Percentiles rank a stretch among this genome's conserved stretches.
phyloP scores from a whole-genome alignment of 2,113 vertebrate genomes.

The Phainopepla nitens region DNA sequence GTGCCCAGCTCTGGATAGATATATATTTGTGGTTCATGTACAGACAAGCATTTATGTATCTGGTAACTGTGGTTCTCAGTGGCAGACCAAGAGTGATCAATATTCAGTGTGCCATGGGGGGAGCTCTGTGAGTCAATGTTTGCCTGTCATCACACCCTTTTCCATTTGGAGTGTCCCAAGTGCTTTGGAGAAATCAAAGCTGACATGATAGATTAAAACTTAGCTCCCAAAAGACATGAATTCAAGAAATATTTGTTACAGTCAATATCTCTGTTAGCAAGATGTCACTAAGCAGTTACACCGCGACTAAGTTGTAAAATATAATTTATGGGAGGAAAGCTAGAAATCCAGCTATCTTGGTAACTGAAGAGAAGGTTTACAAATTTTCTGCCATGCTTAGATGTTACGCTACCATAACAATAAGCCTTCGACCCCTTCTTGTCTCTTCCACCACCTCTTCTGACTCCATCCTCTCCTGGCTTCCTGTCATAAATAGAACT shows the following conservation, averaged over 20 bases:
- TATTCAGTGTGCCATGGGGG: not conserved
- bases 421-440: not conserved
- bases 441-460: not conserved
- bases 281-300: not conserved
- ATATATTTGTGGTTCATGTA: not conserved
- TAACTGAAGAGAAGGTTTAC: not conserved
- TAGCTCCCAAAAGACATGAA: rapidly evolving
- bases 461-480: not conserved
- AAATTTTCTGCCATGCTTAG: not conserved
- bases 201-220: not conserved
- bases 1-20: not conserved
- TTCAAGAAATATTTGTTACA: not conserved
- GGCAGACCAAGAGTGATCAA: not conserved
- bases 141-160: not conserved
- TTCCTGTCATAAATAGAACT: not conserved
- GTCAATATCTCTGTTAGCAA: not conserved
- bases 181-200: not conserved
- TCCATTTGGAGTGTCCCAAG: not conserved
- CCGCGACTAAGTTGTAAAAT: not conserved
- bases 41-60: not conserved
- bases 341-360: not conserved
- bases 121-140: not conserved
- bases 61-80: not conserved
- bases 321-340: not conserved
- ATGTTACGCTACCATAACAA: not conserved